Evolutionary conservation across 2,888 invertebrate genomes (phyloP).

Genomic region (Steinernema hermaphroditum): DNA sequence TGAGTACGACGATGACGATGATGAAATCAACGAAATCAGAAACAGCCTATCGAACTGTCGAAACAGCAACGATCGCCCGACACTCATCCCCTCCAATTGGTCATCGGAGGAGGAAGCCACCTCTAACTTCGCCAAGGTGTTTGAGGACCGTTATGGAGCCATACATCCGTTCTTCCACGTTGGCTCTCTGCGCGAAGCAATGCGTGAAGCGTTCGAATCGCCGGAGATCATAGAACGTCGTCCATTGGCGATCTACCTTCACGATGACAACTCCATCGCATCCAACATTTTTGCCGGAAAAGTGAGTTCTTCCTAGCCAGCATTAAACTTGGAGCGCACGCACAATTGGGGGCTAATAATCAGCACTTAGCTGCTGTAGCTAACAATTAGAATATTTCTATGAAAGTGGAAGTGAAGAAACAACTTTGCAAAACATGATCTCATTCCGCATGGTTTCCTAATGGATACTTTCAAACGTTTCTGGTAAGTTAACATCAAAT

Average conservation of each 20-base stretch:
- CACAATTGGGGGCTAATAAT: too few relatives aligned
- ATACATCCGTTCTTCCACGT: slow-evolving; percentile 44
- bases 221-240: slow-evolving; percentile 74
- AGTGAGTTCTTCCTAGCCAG: slow-evolving; percentile 33
- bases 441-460: too few relatives aligned
- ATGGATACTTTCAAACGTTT: too few relatives aligned
- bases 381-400: too few relatives aligned
- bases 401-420: too few relatives aligned
- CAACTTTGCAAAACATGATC: too few relatives aligned
- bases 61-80: slow-evolving; percentile 39
- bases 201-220: slow-evolving; percentile 45
- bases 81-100: slow-evolving; percentile 59
- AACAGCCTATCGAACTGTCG: not conserved
- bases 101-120: slow-evolving; percentile 53
- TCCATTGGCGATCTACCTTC: slow-evolving; percentile 89
- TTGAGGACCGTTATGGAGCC: slow-evolving; percentile 55
- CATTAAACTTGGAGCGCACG: too few relatives aligned
- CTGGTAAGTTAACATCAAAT: too few relatives aligned
- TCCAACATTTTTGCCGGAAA: slow-evolving; percentile 80
- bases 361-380: too few relatives aligned
- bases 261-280: slow-evolving; percentile 90
- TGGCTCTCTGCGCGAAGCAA: slow-evolving; percentile 39
- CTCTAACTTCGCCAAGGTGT: slow-evolving; percentile 58
- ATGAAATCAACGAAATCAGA: not conserved
- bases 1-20: slow-evolving; percentile 31